A percentile compares a stretch with the other conserved stretches of the same genome.
Conservation (phyloP, 2,888 invertebrate species). For the Drosophila multiciliata region DNA sequence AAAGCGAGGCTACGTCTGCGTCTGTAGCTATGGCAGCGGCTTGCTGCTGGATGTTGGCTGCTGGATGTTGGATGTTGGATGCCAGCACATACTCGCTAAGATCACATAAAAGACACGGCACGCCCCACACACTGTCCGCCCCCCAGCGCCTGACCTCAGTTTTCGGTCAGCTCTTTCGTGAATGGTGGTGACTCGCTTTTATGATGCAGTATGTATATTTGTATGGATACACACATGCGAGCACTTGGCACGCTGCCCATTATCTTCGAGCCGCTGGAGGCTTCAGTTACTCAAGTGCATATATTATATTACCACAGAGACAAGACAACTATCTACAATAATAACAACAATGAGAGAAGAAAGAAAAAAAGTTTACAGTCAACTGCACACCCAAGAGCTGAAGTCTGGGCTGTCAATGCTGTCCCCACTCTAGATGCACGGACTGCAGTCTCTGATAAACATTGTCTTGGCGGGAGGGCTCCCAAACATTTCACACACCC, state of each 20-base stretch:
- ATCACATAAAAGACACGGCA: constrained; percentile 80
- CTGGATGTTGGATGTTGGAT: constrained; percentile 54
- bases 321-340: constrained; percentile 6
- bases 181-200: constrained; percentile 69
- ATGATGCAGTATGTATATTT: constrained; percentile 67
- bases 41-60: constrained; percentile 40
- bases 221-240: constrained; percentile 42
- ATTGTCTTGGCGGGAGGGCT: constrained; percentile 50
- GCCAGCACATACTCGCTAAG: constrained; percentile 76
- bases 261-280: constrained; percentile 63
- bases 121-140: constrained; percentile 53
- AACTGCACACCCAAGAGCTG: constrained; percentile 49
- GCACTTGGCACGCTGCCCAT: constrained; percentile 80
- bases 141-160: constrained; percentile 25
- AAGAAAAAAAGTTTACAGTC: constrained; percentile 21
- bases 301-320: constrained; percentile 68
- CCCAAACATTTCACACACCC: constrained; percentile 26
- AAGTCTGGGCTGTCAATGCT: constrained; percentile 46
- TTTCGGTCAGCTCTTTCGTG: constrained; percentile 52
- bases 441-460: constrained; percentile 46
- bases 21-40: constrained; percentile 46
- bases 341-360: background rate
- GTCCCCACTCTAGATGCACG: background rate
- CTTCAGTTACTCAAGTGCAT: constrained; percentile 67
- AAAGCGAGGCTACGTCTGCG: constrained; percentile 70